Conservation (phyloP, 2,797 vertebrate species). For the Sphaeramia orbicularis region DNA sequence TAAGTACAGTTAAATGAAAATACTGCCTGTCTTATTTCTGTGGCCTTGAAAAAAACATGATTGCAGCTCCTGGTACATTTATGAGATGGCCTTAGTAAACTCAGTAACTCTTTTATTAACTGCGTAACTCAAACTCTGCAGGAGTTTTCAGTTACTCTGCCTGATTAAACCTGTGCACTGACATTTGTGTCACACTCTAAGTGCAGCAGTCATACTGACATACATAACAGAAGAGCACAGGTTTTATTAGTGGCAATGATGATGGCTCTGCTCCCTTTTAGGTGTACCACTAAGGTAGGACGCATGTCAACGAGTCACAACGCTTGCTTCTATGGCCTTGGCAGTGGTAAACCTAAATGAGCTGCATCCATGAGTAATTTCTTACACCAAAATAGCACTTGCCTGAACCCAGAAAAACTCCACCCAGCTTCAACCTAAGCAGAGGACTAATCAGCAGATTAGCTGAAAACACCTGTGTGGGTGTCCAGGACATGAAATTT, state of each 20-base stretch:
- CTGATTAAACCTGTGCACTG: too few relatives aligned
- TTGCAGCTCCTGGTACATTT: too few relatives aligned
- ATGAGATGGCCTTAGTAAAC: too few relatives aligned
- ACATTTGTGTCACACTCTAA: not conserved
- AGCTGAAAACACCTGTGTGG: not conserved
- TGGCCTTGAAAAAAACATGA: too few relatives aligned
- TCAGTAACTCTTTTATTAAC: too few relatives aligned
- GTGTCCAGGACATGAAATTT: not conserved
- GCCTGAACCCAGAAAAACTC: conserved; percentile 7
- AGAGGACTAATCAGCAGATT: conserved; percentile 1
- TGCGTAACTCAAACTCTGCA: too few relatives aligned
- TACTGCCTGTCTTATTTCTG: not conserved
- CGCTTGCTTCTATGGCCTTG: not conserved
- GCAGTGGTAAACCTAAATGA: conserved; percentile 1
- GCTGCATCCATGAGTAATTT: conserved; percentile 7
- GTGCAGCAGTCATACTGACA: not conserved
- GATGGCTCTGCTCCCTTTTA: not conserved
- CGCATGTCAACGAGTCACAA: not conserved
- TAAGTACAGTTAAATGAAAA: conserved; percentile 19
- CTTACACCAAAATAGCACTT: not conserved
- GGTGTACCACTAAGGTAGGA: not conserved
- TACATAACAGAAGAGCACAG: not conserved
- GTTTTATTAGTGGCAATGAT: not conserved
- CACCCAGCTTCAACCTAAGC: conserved; percentile 4
- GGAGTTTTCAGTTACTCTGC: too few relatives aligned